Evolutionary conservation across 2,797 vertebrate genomes (phyloP).

Genomic region (Sebastes aleutianus): DNA sequence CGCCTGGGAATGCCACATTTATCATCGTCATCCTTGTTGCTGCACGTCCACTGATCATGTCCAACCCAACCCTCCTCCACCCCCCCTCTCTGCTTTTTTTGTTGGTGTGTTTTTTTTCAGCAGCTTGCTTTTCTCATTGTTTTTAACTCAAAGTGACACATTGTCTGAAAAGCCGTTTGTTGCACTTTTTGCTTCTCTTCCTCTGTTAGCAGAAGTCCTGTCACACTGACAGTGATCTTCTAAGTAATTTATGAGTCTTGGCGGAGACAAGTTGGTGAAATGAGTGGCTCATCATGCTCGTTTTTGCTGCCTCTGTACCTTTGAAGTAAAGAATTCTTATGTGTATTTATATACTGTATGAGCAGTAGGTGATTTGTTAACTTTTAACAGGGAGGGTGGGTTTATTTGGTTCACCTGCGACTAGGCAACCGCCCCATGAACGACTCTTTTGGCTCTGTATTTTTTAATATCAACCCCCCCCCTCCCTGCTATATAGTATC

Average conservation of each 20-base stretch:
- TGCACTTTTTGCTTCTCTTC: slow-evolving; percentile 23
- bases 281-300: background rate
- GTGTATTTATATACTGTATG: background rate
- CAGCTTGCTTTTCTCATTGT: slow-evolving; percentile 25
- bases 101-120: background rate
- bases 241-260: slow-evolving; percentile 21
- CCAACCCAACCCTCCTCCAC: background rate
- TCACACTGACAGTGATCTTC: slow-evolving; percentile 25
- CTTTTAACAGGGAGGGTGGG: no score
- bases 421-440: no score
- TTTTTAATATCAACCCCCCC: no score
- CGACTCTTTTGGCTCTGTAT: no score
- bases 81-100: background rate
- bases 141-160: slow-evolving; percentile 59
- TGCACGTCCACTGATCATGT: slow-evolving; percentile 65
- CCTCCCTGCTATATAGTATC: no score
- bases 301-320: background rate
- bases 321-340: background rate
- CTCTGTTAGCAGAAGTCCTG: slow-evolving; percentile 24
- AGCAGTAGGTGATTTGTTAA: background rate
- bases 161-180: slow-evolving; percentile 37
- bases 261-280: slow-evolving; percentile 15
- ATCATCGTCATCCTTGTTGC: slow-evolving; percentile 63
- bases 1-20: slow-evolving; percentile 55
- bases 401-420: no score